Evolutionary conservation across 2,888 invertebrate genomes (phyloP).

Genomic region (Oegoconia quadripuncta): DNA sequence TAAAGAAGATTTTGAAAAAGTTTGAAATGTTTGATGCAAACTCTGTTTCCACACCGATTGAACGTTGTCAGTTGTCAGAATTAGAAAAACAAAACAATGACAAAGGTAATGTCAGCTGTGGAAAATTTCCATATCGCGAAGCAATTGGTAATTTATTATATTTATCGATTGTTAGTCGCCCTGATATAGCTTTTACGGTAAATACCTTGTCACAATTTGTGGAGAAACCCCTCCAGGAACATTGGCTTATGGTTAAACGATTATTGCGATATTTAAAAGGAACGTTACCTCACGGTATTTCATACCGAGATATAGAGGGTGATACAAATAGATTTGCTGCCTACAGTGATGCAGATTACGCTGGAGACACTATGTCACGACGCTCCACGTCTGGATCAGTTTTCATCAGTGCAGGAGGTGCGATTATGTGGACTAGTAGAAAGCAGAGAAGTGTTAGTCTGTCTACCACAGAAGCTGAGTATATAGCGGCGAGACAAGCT

Average conservation of each 20-base stretch:
- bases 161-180: neutral
- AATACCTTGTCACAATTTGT: neutral
- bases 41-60: too few relatives aligned
- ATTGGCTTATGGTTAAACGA: neutral
- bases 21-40: too few relatives aligned
- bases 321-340: neutral
- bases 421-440: neutral
- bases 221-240: neutral
- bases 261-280: neutral
- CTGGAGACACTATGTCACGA: neutral
- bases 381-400: neutral
- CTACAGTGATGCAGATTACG: conserved; percentile 1
- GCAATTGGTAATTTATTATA: neutral
- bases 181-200: neutral
- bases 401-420: neutral
- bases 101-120: too few relatives aligned
- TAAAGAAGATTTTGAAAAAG: too few relatives aligned
- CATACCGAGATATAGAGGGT: neutral
- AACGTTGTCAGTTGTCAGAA: too few relatives aligned
- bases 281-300: neutral
- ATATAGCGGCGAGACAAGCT: neutral
- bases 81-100: too few relatives aligned
- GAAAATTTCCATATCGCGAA: neutral
- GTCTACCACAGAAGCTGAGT: conserved; percentile 9
- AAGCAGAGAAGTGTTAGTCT: neutral